Percentiles rank a stretch among this genome's conserved stretches.
phyloP scores from a whole-genome alignment of 2,113 vertebrate genomes.

The Heterotilapia buettikoferi region DNA sequence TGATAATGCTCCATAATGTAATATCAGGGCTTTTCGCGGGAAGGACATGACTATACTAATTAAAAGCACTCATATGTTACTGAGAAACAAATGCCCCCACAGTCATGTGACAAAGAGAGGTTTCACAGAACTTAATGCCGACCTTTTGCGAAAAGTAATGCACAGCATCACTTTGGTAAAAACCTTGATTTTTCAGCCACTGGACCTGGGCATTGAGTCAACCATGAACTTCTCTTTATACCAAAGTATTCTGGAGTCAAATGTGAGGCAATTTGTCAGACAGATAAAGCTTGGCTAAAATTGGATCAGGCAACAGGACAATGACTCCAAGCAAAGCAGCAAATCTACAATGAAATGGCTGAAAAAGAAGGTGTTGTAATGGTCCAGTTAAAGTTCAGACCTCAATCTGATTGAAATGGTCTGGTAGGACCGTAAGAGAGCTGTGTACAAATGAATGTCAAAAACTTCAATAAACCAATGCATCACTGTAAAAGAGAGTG shows the following conservation, averaged over 20 bases:
- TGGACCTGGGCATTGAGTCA: background rate
- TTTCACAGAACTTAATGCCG: background rate
- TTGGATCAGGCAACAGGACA: background rate
- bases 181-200: accelerated
- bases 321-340: background rate
- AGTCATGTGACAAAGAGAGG: background rate
- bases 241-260: background rate
- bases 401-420: background rate
- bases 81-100: background rate
- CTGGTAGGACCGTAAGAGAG: background rate
- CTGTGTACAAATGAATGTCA: background rate
- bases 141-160: background rate
- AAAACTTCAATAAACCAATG: background rate
- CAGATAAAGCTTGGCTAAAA: background rate
- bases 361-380: background rate
- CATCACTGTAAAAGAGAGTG: background rate
- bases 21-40: accelerated
- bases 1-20: background rate
- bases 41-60: background rate
- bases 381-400: background rate
- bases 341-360: background rate
- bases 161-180: background rate
- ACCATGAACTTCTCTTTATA: background rate
- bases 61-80: background rate
- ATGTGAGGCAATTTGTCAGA: background rate